A percentile compares a stretch with the other conserved stretches of the same genome.
Evolutionary conservation across 2,888 invertebrate genomes (phyloP).

Genomic region (Augochlorella aurata): DNA sequence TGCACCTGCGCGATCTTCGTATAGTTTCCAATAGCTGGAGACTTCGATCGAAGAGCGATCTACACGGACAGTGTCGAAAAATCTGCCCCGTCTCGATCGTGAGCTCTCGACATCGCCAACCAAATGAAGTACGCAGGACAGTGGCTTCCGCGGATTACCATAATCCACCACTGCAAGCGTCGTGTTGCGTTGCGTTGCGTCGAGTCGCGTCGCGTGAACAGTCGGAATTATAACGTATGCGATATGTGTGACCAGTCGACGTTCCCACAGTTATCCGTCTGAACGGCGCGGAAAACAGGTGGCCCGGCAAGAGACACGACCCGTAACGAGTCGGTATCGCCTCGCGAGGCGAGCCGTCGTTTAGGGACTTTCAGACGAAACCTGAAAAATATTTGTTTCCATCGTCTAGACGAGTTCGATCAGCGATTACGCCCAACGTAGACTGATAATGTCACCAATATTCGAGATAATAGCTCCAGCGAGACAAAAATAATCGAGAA

Average conservation of each 20-base stretch:
- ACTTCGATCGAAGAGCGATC: too few relatives aligned
- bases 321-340: constrained; percentile 45
- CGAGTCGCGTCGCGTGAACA: constrained; percentile 44
- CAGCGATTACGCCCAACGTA: not conserved
- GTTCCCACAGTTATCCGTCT: constrained; percentile 65
- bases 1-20: not conserved
- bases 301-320: constrained; percentile 36
- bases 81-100: not conserved
- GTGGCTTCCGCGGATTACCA: constrained; percentile 52
- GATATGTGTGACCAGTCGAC: constrained; percentile 57
- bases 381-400: not conserved
- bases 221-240: constrained; percentile 47
- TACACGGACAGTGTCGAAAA: too few relatives aligned
- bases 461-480: not conserved
- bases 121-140: constrained; percentile 22
- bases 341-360: not conserved
- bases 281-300: constrained; percentile 61
- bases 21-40: not conserved
- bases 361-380: not conserved
- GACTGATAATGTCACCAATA: not conserved
- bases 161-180: constrained; percentile 48
- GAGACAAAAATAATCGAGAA: not conserved
- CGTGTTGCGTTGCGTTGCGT: constrained; percentile 39
- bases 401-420: not conserved
- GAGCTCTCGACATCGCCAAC: not conserved